A percentile compares a stretch with the other conserved stretches of the same genome.
These are phyloP conservation scores for Rhinoptilus africanus DNA, from an alignment of 2,113 vertebrate species.

Conservation along the genomic window DNA sequence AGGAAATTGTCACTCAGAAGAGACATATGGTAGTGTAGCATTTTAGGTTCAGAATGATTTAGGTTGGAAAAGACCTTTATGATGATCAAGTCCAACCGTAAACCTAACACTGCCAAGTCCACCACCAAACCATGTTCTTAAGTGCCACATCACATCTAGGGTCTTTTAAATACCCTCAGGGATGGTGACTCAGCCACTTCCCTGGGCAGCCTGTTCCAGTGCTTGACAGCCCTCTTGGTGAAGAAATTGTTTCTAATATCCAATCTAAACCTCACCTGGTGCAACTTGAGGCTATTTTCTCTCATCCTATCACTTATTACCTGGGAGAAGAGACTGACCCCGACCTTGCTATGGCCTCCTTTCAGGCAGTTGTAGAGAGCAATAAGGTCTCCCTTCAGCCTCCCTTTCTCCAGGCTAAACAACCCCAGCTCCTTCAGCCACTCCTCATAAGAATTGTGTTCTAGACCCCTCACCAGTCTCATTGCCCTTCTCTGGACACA, in stretches of 20 bases:
- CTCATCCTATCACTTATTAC: fast-evolving
- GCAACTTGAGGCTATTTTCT: neutral
- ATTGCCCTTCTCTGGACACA: neutral
- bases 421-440: neutral
- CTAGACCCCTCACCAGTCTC: neutral
- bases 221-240: neutral
- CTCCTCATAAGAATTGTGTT: neutral
- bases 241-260: neutral
- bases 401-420: neutral
- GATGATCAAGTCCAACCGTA: fast-evolving
- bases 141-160: fast-evolving
- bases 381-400: neutral
- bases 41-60: neutral
- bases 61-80: neutral
- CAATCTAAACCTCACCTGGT: neutral
- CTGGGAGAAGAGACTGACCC: neutral
- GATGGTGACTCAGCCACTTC: neutral
- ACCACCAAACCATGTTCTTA: neutral
- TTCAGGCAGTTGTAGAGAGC: neutral
- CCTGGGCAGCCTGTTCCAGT: neutral
- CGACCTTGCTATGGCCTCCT: neutral
- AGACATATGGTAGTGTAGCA: neutral
- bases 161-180: neutral
- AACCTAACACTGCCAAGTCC: neutral
- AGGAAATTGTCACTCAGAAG: neutral